These are phyloP conservation scores for Coptodon rendalli DNA, from an alignment of 2,113 vertebrate species.

Conservation along the genomic window DNA sequence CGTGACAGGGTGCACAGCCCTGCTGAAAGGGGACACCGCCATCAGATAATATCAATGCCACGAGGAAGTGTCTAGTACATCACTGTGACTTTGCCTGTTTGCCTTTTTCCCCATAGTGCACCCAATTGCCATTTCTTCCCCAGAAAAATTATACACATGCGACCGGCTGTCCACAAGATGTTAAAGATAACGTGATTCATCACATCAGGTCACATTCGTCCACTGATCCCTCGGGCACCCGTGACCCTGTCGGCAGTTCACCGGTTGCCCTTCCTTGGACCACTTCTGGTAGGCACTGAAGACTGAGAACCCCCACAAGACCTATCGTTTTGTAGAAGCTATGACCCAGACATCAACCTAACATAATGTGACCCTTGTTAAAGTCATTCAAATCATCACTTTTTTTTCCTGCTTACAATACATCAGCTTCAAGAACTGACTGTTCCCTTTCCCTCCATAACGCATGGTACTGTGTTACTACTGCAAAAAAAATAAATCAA, in stretches of 20 bases:
- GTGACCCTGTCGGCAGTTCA: background rate
- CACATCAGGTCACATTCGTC: background rate
- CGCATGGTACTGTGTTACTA: background rate
- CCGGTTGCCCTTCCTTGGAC: background rate
- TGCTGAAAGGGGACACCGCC: background rate
- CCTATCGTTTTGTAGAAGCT: background rate
- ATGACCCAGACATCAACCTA: background rate
- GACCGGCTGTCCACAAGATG: background rate
- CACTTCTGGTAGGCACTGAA: background rate
- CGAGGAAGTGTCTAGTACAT: background rate
- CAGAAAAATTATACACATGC: background rate
- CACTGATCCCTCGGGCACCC: background rate
- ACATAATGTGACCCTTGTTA: background rate
- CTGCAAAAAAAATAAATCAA: background rate
- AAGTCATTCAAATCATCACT: background rate
- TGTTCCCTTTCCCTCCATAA: background rate
- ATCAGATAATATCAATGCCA: background rate
- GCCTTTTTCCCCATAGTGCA: background rate
- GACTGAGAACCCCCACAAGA: background rate
- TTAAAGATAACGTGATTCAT: background rate
- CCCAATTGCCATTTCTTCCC: background rate
- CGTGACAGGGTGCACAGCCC: background rate
- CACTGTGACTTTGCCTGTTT: background rate
- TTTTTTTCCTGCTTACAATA: background rate
- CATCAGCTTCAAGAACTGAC: background rate